A percentile compares a stretch with the other conserved stretches of the same genome.
Conservation (phyloP, 2,113 vertebrate genomes). For the Naja naja region DNA sequence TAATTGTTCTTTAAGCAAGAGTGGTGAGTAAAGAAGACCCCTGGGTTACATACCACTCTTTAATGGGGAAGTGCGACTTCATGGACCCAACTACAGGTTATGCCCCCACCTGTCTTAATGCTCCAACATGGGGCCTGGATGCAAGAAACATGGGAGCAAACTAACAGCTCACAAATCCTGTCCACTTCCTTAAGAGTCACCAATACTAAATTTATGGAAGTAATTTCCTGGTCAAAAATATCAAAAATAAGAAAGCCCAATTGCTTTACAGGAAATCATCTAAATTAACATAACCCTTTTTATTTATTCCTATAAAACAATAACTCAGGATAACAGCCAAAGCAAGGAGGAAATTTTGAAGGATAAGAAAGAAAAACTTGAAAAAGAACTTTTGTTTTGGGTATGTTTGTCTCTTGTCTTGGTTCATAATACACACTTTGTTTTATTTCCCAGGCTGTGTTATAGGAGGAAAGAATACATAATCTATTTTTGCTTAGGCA, state of each 20-base stretch:
- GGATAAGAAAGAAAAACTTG: conserved; percentile 28
- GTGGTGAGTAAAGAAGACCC: background rate
- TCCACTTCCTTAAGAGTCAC: background rate
- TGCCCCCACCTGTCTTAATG: background rate
- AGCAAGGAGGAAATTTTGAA: background rate
- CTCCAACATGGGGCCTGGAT: background rate
- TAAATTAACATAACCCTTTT: background rate
- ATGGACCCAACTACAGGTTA: background rate
- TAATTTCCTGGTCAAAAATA: conserved; percentile 44
- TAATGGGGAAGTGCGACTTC: background rate
- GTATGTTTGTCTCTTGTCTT: conserved; percentile 19
- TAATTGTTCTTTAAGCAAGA: background rate
- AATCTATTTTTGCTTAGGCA: conserved; percentile 48
- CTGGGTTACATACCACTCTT: background rate
- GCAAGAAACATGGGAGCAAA: background rate
- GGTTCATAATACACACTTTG: background rate
- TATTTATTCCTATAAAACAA: conserved; percentile 1
- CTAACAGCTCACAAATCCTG: background rate
- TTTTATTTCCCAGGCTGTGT: conserved; percentile 6
- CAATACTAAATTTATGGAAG: conserved; percentile 24
- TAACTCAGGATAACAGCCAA: conserved; percentile 13
- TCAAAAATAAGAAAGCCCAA: conserved; percentile 19
- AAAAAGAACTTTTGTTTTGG: background rate
- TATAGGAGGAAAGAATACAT: accelerated
- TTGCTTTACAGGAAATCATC: conserved; percentile 19